These are phyloP conservation scores for Drosophila neocordata DNA, from an alignment of 1,140 invertebrate species.

Conservation along the genomic window DNA sequence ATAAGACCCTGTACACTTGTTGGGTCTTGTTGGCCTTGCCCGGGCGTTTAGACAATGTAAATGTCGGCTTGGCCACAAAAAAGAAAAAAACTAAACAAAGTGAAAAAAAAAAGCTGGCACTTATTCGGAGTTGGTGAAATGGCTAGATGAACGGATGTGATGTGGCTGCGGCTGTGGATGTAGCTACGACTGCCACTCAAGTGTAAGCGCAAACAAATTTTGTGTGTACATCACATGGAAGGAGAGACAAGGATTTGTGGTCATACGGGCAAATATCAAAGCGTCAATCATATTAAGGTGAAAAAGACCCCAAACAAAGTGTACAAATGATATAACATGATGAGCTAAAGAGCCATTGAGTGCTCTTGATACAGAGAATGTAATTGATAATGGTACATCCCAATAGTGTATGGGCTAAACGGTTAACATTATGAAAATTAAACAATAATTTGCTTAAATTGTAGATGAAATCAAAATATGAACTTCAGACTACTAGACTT, in stretches of 20 bases:
- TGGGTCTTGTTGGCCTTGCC: slow-evolving; percentile 53
- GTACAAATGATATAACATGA: slow-evolving; percentile 36
- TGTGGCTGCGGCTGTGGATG: neutral
- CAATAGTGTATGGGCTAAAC: no score
- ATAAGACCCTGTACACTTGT: slow-evolving; percentile 54
- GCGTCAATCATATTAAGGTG: slow-evolving; percentile 72
- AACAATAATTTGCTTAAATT: no score
- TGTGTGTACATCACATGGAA: slow-evolving; percentile 2
- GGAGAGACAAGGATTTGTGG: slow-evolving; percentile 30
- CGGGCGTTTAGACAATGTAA: slow-evolving; percentile 77
- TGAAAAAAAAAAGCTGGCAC: slow-evolving; percentile 49
- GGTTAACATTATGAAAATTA: no score
- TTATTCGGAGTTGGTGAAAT: neutral
- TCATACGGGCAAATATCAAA: slow-evolving; percentile 62
- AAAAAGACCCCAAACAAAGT: slow-evolving; percentile 20
- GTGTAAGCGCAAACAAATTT: slow-evolving; percentile 66
- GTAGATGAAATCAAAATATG: no score
- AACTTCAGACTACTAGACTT: no score
- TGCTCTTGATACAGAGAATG: no score
- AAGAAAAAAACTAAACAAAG: slow-evolving; percentile 75
- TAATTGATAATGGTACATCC: no score
- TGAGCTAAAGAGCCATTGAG: slow-evolving; percentile 39
- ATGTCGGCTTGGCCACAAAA: slow-evolving; percentile 47
- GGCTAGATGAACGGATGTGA: neutral
- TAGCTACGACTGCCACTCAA: slow-evolving; percentile 55